phyloP scores from a whole-genome alignment of 92 coral and sea anemone species.

The Umimayanthus kanabou region DNA sequence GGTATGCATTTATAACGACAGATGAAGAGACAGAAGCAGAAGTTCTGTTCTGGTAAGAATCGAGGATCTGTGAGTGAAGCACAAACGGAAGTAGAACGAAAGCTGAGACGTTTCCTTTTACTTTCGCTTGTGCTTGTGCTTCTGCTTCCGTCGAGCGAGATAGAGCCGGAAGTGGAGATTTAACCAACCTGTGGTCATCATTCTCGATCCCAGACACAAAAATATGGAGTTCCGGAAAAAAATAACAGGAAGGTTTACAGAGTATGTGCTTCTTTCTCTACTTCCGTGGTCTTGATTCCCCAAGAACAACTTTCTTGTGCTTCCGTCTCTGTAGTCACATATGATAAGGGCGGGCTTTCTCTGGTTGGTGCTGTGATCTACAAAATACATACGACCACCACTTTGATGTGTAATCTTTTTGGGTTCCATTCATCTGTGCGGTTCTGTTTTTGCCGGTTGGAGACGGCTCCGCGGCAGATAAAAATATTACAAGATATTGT shows the following conservation, averaged over 20 bases:
- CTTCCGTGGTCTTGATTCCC: not conserved
- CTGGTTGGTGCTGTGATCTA: not conserved
- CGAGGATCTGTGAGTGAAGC: not conserved
- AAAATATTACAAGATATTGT: not conserved
- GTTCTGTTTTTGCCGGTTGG: constrained; percentile 6
- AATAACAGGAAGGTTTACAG: not conserved
- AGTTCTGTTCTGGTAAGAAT: not conserved
- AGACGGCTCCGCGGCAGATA: not conserved
- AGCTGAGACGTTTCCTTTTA: not conserved
- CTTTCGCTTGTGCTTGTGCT: too few relatives aligned
- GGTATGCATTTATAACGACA: not conserved
- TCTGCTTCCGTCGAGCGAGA: too few relatives aligned
- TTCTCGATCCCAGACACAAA: not conserved
- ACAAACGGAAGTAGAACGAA: not conserved
- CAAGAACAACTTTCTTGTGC: not conserved
- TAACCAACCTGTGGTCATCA: too few relatives aligned
- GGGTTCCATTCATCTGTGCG: not conserved
- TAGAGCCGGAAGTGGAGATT: too few relatives aligned
- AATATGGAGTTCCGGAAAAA: too few relatives aligned
- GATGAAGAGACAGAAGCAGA: not conserved
- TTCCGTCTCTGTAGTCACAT: not conserved
- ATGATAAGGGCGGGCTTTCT: not conserved
- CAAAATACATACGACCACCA: not conserved
- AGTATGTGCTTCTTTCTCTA: not conserved
- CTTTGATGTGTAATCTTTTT: not conserved